Conservation (phyloP, 30 jellyfish, hydroid and myxozoan genomes). For the Rhopilema esculentum region DNA sequence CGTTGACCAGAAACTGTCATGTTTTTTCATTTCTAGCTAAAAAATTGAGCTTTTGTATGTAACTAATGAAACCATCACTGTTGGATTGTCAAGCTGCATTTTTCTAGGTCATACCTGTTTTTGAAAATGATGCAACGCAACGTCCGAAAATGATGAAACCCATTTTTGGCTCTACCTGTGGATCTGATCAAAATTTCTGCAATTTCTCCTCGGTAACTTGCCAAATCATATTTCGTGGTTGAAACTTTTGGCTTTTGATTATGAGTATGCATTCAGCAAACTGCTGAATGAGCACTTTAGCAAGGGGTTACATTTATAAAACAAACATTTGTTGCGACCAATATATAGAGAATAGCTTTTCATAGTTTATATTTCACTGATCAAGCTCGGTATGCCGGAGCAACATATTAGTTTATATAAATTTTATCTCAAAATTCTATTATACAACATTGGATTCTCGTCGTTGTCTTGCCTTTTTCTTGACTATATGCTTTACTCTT, state of each 20-base stretch:
- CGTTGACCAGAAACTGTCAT: neutral
- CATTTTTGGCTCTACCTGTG: neutral
- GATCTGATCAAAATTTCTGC: neutral
- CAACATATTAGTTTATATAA: too few species aligned
- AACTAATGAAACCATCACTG: neutral
- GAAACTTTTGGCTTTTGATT: neutral
- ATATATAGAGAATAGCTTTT: too few species aligned
- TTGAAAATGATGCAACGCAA: neutral
- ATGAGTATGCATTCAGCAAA: neutral
- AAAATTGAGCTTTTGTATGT: neutral
- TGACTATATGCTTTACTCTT: too few species aligned
- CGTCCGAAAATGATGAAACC: neutral
- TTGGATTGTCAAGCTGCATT: neutral
- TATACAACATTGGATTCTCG: too few species aligned
- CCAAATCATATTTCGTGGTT: neutral
- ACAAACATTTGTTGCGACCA: too few species aligned
- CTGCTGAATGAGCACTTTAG: too few species aligned
- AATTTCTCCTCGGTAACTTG: neutral
- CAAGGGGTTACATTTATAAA: too few species aligned
- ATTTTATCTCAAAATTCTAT: too few species aligned
- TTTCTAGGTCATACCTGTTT: neutral
- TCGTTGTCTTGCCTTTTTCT: too few species aligned
- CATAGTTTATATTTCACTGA: too few species aligned
- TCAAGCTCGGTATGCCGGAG: too few species aligned
- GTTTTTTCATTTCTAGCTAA: neutral